Evolutionary conservation across 35 echinoderm and acorn worm genomes (phyloP).

Genomic region (Hemicentrotus pulcherrimus): DNA sequence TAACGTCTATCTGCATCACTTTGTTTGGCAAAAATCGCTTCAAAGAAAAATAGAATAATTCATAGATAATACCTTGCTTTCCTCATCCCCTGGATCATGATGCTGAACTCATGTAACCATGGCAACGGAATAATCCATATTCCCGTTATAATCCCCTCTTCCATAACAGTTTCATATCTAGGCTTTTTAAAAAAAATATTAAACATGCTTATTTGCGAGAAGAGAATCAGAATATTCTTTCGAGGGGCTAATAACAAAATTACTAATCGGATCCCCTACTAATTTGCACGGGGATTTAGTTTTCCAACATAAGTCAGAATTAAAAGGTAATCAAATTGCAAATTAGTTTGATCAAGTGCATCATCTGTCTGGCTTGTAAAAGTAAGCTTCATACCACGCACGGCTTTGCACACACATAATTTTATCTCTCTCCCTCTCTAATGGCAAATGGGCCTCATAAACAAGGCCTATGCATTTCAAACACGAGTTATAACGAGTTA

Average conservation of each 20-base stretch:
- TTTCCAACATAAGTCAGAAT: not conserved
- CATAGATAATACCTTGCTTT: too few relatives aligned
- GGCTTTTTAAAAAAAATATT: not conserved
- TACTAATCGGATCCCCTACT: not conserved
- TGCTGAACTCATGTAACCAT: not conserved
- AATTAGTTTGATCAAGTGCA: not conserved
- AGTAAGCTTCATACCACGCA: not conserved
- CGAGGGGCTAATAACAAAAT: too few relatives aligned
- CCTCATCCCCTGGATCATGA: not conserved
- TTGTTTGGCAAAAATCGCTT: too few relatives aligned
- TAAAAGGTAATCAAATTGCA: not conserved
- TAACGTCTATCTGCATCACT: too few relatives aligned
- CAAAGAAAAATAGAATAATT: too few relatives aligned
- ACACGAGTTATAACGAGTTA: not conserved
- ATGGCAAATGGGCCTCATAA: not conserved
- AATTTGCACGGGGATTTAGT: not conserved
- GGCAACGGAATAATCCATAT: not conserved
- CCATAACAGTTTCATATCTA: not conserved
- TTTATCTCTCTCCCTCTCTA: too few relatives aligned
- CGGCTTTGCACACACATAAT: too few relatives aligned
- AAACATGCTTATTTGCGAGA: too few relatives aligned
- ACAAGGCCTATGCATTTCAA: not conserved
- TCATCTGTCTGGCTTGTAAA: not conserved
- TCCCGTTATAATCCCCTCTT: not conserved
- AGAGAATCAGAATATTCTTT: too few relatives aligned